phyloP scores from a whole-genome alignment of 2,888 invertebrate genomes.

The Cosmia pyralina region DNA sequence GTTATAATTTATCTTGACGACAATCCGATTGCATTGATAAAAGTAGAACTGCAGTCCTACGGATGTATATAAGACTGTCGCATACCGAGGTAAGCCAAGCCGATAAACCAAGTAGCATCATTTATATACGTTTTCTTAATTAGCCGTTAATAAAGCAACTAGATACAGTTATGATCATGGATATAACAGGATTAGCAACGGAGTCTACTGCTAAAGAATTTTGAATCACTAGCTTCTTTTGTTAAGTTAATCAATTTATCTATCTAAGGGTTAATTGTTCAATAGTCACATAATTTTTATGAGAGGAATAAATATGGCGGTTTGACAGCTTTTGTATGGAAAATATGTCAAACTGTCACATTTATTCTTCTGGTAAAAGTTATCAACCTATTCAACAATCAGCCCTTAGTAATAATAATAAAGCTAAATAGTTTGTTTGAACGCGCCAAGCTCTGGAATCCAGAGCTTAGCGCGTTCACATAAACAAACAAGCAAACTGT shows the following conservation, averaged over 20 bases:
- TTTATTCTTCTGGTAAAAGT: no score
- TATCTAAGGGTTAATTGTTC: no score
- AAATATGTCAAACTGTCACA: no score
- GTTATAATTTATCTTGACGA: constrained; percentile 29
- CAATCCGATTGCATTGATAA: constrained; percentile 37
- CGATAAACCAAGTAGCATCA: constrained; percentile 26
- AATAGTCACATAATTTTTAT: no score
- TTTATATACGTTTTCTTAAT: constrained; percentile 38
- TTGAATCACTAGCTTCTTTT: not conserved
- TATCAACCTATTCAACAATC: no score
- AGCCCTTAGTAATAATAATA: no score
- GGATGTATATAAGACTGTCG: constrained; percentile 14
- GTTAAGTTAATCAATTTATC: not conserved
- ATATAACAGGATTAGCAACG: constrained; percentile 1
- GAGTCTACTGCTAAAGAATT: not conserved
- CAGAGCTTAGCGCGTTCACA: no score
- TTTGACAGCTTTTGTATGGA: no score
- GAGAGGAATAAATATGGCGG: no score
- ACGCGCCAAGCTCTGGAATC: no score
- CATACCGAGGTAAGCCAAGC: constrained; percentile 10
- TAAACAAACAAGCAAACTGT: no score
- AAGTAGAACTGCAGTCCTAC: constrained; percentile 6
- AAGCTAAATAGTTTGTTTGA: no score
- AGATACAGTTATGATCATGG: not conserved
- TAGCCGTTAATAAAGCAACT: constrained; percentile 12